Conservation (phyloP, 2,797 vertebrate species). For the Xerus rutilus region DNA sequence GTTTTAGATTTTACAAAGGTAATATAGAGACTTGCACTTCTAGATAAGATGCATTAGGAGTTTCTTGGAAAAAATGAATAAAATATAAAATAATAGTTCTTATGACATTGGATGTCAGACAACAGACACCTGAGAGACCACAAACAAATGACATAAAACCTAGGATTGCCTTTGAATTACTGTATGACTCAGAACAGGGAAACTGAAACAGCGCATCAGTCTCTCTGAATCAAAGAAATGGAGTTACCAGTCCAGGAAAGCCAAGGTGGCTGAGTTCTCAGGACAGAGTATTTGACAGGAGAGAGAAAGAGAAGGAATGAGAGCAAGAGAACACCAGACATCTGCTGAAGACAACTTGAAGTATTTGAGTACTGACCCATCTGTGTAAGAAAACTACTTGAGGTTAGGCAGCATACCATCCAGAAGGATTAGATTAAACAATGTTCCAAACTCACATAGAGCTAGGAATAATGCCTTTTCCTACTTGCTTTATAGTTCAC, state of each 20-base stretch:
- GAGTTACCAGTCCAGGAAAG: neutral
- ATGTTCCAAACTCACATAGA: neutral
- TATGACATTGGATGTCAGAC: neutral
- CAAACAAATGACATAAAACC: neutral
- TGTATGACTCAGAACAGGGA: neutral
- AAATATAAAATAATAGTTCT: conserved; percentile 25
- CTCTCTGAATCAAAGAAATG: neutral
- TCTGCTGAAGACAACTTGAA: neutral
- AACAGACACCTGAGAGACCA: neutral
- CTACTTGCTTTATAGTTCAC: neutral
- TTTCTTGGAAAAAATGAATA: neutral
- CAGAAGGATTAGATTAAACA: neutral
- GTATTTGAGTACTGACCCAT: neutral
- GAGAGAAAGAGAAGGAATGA: neutral
- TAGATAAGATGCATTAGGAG: neutral
- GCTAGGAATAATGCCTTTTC: neutral
- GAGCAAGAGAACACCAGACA: neutral
- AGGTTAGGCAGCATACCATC: neutral
- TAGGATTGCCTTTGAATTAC: neutral
- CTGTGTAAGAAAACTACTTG: neutral
- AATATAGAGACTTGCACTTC: neutral
- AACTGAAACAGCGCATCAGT: neutral
- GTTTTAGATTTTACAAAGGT: conserved; percentile 13
- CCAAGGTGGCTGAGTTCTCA: neutral
- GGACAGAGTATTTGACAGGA: neutral